phyloP scores from a whole-genome alignment of 1,140 invertebrate species.

The Eurosta solidaginis region DNA sequence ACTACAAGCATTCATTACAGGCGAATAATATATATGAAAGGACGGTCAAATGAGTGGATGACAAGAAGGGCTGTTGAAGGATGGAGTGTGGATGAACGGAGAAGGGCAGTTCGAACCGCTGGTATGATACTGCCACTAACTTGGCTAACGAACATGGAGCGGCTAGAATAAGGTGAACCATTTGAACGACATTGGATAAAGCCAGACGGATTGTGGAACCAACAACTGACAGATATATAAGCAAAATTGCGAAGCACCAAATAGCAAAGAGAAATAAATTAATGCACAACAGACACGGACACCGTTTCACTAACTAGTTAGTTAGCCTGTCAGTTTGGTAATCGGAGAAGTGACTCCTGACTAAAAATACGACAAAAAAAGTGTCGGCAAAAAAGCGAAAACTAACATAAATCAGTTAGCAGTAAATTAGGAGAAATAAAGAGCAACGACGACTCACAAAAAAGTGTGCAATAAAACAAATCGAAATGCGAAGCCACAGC shows the following conservation, averaged over 20 bases:
- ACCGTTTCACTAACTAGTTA: background rate
- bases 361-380: background rate
- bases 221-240: background rate
- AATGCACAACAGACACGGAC: background rate
- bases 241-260: background rate
- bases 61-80: background rate
- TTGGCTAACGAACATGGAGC: too few species aligned
- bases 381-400: conserved; percentile 1
- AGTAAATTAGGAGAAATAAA: background rate
- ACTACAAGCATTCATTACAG: conserved; percentile 9
- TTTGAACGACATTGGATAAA: background rate
- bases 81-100: too few species aligned
- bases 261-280: background rate
- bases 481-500: too few species aligned
- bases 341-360: background rate
- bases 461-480: background rate
- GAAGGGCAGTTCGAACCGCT: too few species aligned
- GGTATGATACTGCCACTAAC: too few species aligned
- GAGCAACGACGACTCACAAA: too few species aligned
- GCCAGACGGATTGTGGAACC: background rate
- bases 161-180: too few species aligned
- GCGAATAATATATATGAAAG: background rate
- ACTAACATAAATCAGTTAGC: conserved; percentile 9
- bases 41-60: background rate
- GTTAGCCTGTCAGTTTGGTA: conserved; percentile 13